phyloP scores from a whole-genome alignment of 1,140 invertebrate species.

The Teleogryllus occipitalis region DNA sequence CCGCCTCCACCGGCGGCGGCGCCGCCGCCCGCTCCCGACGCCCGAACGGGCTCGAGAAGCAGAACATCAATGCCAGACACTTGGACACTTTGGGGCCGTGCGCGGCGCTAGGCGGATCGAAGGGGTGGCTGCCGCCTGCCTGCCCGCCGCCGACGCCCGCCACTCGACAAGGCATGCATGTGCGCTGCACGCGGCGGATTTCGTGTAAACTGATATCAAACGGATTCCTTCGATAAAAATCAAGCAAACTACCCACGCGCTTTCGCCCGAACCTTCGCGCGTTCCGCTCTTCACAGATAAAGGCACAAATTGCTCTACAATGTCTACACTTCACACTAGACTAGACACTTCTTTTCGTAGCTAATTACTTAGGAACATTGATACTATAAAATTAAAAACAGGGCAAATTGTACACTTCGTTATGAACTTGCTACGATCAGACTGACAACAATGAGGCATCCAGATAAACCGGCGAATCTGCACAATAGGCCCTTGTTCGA shows the following conservation, averaged over 20 bases:
- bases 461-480: too few species aligned
- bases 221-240: neutral
- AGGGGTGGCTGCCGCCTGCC: too few species aligned
- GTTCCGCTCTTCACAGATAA: neutral
- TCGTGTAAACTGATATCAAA: neutral
- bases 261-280: neutral
- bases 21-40: conserved; percentile 8
- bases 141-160: too few species aligned
- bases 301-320: neutral
- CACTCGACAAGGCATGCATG: neutral
- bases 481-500: neutral
- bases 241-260: neutral
- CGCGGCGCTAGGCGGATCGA: neutral
- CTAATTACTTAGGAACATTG: neutral
- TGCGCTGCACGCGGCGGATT: neutral
- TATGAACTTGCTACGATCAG: neutral
- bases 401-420: neutral
- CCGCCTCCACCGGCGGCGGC: conserved; percentile 1
- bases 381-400: neutral
- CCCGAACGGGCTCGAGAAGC: conserved; percentile 19
- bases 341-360: neutral
- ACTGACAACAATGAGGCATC: neutral
- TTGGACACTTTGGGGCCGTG: conserved; percentile 16
- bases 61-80: conserved; percentile 18
- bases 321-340: neutral